A percentile compares a stretch with the other conserved stretches of the same genome.
These are phyloP conservation scores for Aphidius ervi DNA, from an alignment of 1,140 invertebrate genomes.

Conservation along the genomic window DNA sequence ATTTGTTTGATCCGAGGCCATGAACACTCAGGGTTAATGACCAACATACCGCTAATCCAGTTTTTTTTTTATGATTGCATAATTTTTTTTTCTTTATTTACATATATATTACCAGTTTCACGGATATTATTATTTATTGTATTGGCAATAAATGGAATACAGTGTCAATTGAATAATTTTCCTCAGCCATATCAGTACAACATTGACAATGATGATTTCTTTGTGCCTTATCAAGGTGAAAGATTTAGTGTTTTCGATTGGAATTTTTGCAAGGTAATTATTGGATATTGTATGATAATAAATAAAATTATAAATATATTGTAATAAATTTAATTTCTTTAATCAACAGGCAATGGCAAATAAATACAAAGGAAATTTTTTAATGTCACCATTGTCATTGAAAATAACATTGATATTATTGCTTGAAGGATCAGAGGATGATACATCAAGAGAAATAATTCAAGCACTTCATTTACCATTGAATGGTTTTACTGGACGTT, in stretches of 20 bases:
- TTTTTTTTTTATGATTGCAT: no score
- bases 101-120: neutral
- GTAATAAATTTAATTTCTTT: conserved; percentile 6
- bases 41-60: no score
- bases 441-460: conserved; percentile 61
- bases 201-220: conserved; percentile 49
- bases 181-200: no score
- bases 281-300: conserved; percentile 17
- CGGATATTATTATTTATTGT: neutral
- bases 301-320: conserved; percentile 8
- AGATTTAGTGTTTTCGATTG: conserved; percentile 59
- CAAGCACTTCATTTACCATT: conserved; percentile 55
- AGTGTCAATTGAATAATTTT: no score
- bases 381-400: conserved; percentile 77
- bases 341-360: conserved; percentile 33
- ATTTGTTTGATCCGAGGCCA: no score
- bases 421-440: conserved; percentile 64
- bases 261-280: conserved; percentile 55
- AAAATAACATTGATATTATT: conserved; percentile 71
- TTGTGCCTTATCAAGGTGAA: conserved; percentile 55
- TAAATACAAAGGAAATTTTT: conserved; percentile 57
- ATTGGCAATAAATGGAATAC: no score
- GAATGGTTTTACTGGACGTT: conserved; percentile 39
- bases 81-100: no score
- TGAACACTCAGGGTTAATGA: no score